Percentiles rank a stretch among this genome's conserved stretches.
phyloP scores from a whole-genome alignment of 2,113 vertebrate species.

The Hystrix cristata region DNA sequence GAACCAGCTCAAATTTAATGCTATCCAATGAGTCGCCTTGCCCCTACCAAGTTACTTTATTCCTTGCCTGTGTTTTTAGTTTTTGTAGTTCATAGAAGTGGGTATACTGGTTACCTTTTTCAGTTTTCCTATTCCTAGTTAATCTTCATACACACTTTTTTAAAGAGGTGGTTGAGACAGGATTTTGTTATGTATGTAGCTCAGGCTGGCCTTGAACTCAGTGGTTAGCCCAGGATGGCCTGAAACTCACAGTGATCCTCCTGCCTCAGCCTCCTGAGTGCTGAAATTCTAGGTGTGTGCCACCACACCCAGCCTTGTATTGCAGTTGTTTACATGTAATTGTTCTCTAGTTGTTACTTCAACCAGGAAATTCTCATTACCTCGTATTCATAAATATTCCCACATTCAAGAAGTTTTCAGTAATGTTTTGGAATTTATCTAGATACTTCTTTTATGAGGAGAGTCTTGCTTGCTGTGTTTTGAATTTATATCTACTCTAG shows the following conservation, averaged over 20 bases:
- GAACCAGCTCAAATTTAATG: background rate
- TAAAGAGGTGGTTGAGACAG: background rate
- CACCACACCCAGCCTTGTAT: background rate
- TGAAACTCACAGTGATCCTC: background rate
- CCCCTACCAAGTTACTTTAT: background rate
- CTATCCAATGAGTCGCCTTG: background rate
- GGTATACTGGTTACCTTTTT: background rate
- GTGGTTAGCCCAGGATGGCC: background rate
- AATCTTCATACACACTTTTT: background rate
- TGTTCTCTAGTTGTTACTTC: background rate
- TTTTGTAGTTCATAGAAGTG: background rate
- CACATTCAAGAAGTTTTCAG: background rate
- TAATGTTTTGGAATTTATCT: conserved; percentile 7
- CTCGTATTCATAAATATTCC: background rate
- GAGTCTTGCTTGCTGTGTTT: background rate
- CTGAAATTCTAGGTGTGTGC: background rate
- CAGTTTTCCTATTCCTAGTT: background rate
- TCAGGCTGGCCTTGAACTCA: background rate
- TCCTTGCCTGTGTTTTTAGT: background rate
- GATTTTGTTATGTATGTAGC: background rate
- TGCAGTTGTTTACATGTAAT: background rate
- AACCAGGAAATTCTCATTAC: background rate
- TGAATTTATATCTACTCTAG: background rate
- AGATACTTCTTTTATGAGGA: conserved; percentile 25
- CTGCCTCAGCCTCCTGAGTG: background rate